Percentiles rank a stretch among this genome's conserved stretches.
phyloP scores from a whole-genome alignment of 2,888 invertebrate genomes.

The Acrocera orbiculus region DNA sequence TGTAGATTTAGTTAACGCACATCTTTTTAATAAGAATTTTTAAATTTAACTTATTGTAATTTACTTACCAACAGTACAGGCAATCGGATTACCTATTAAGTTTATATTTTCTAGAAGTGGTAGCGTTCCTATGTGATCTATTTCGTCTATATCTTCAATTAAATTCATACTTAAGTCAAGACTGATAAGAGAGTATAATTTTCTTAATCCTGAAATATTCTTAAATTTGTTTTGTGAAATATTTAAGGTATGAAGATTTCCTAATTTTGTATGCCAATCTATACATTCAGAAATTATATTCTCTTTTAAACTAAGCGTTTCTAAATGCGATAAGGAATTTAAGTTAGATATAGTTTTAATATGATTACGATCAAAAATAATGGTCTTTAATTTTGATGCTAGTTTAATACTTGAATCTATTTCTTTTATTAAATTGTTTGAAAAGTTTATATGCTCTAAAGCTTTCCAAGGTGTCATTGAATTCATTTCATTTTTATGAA shows the following conservation, averaged over 20 bases:
- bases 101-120: conserved; percentile 77
- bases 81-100: conserved; percentile 78
- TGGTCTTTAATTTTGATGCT: conserved; percentile 48
- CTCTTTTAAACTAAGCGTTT: conserved; percentile 58
- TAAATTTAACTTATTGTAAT: no score
- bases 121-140: conserved; percentile 58
- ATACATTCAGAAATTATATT: conserved; percentile 57
- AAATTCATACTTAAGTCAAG: conserved; percentile 76
- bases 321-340: conserved; percentile 57
- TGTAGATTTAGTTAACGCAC: not conserved
- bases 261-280: conserved; percentile 68
- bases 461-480: conserved; percentile 37
- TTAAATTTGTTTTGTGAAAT: conserved; percentile 69
- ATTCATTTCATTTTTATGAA: conserved; percentile 43
- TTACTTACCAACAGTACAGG: conserved; percentile 34
- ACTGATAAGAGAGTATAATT: conserved; percentile 69
- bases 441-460: conserved; percentile 54
- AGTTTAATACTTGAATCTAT: conserved; percentile 69
- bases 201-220: conserved; percentile 52
- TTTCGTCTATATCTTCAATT: conserved; percentile 62
- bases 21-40: not conserved
- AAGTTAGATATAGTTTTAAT: conserved; percentile 57
- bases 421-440: conserved; percentile 54
- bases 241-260: conserved; percentile 72
- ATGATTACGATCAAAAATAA: conserved; percentile 63